Conservation (phyloP, 2,113 vertebrate genomes). For the Corythaeola cristata region DNA sequence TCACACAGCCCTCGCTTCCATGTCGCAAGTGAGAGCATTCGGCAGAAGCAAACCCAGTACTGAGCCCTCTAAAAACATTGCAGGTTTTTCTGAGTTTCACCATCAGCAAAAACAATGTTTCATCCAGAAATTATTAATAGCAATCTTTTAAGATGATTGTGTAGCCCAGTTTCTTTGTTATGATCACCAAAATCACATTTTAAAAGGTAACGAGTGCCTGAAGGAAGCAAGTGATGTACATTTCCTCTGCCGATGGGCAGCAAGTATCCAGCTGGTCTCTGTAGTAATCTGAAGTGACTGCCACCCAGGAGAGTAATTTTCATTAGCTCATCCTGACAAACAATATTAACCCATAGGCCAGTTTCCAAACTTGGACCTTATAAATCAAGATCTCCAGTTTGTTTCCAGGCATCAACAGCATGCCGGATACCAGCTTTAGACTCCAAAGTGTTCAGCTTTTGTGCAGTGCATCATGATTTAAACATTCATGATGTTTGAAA, state of each 20-base stretch:
- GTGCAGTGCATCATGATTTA: not conserved
- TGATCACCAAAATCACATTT: not conserved
- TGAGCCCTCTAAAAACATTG: not conserved
- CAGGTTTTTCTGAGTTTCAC: not conserved
- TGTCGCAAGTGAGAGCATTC: rapidly evolving
- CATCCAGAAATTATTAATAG: not conserved
- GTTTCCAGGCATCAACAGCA: not conserved
- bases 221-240: not conserved
- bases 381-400: not conserved
- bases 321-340: slow-evolving; percentile 20
- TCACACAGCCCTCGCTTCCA: rapidly evolving
- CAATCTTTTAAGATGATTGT: not conserved
- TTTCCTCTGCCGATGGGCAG: not conserved
- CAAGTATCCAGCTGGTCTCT: not conserved
- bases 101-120: not conserved
- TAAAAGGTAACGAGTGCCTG: not conserved
- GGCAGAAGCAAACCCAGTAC: not conserved
- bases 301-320: not conserved
- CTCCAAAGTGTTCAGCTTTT: not conserved
- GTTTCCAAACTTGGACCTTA: not conserved
- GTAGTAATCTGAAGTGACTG: not conserved
- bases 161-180: not conserved
- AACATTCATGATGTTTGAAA: not conserved
- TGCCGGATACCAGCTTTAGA: not conserved
- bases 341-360: not conserved